Conservation (phyloP, 1,140 invertebrate species). For the Drosophila simulans region DNA sequence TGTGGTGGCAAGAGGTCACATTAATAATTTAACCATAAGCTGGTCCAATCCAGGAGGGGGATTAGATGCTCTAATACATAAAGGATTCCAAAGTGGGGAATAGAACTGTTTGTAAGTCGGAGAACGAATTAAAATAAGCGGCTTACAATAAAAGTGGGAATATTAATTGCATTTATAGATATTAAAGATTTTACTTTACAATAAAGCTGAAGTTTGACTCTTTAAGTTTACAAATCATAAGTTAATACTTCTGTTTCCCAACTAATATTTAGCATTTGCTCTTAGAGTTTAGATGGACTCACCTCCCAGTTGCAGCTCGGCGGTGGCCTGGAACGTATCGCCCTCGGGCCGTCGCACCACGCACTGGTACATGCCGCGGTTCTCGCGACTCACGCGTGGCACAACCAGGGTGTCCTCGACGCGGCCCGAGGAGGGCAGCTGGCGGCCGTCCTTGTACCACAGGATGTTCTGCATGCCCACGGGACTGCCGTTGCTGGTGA, state of each 20-base stretch:
- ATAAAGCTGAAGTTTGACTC: neutral
- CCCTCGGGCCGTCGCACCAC: constrained; percentile 90
- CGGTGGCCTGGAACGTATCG: constrained; percentile 92
- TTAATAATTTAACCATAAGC: constrained; percentile 70
- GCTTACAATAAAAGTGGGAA: too few species aligned
- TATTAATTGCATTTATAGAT: neutral
- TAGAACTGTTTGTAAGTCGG: constrained; percentile 8
- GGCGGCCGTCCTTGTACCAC: constrained; percentile 92
- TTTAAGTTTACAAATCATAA: too few species aligned
- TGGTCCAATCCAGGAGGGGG: constrained; percentile 5
- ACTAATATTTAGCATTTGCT: neutral
- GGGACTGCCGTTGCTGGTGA: constrained; percentile 85
- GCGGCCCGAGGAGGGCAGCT: constrained; percentile 88
- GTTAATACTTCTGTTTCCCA: too few species aligned
- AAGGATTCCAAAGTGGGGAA: neutral
- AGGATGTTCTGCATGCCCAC: constrained; percentile 84
- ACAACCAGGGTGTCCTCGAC: constrained; percentile 88
- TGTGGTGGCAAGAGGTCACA: constrained; percentile 56
- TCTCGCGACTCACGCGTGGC: constrained; percentile 89
- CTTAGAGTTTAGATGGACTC: constrained; percentile 55
- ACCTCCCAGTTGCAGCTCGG: constrained; percentile 93
- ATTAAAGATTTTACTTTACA: neutral
- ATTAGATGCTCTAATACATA: constrained; percentile 8
- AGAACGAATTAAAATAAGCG: too few species aligned
- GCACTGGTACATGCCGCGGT: constrained; percentile 95